These are phyloP conservation scores for Solen grandis DNA, from an alignment of 1,140 invertebrate genomes.

Conservation along the genomic window DNA sequence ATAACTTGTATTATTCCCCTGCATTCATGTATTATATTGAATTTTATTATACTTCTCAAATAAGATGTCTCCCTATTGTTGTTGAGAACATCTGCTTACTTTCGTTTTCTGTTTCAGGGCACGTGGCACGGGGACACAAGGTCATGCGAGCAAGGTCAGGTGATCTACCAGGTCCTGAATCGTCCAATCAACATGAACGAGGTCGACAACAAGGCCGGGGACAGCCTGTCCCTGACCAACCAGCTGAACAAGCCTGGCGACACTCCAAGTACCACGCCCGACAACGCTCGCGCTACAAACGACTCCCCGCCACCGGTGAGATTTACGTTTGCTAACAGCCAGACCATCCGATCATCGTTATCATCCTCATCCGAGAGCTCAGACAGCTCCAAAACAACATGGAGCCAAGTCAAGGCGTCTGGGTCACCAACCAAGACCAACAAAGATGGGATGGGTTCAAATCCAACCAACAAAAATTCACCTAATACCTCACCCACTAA, in stretches of 20 bases:
- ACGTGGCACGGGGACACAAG: constrained; percentile 45
- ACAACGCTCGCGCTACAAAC: neutral
- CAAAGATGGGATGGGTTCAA: neutral
- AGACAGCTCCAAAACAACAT: constrained; percentile 47
- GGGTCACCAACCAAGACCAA: constrained; percentile 27
- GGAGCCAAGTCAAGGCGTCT: constrained; percentile 43
- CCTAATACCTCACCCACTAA: constrained; percentile 26
- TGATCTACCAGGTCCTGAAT: constrained; percentile 41
- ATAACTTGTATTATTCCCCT: too few species aligned
- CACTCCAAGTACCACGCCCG: too few species aligned
- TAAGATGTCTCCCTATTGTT: too few species aligned
- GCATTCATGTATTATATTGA: too few species aligned
- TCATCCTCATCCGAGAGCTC: constrained; percentile 50
- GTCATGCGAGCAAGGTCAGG: constrained; percentile 46
- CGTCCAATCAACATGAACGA: constrained; percentile 37
- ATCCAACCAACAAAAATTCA: neutral
- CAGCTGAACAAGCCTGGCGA: too few species aligned
- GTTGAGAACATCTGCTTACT: too few species aligned
- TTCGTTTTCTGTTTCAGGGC: constrained; percentile 52
- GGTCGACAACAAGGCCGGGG: constrained; percentile 24
- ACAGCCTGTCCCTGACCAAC: too few species aligned
- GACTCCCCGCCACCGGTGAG: constrained; percentile 8
- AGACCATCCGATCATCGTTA: constrained; percentile 48
- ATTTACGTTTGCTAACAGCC: constrained; percentile 34
- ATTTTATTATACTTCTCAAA: too few species aligned